Conservation (phyloP, 2,888 invertebrate genomes). For the Pandemis corylana region DNA sequence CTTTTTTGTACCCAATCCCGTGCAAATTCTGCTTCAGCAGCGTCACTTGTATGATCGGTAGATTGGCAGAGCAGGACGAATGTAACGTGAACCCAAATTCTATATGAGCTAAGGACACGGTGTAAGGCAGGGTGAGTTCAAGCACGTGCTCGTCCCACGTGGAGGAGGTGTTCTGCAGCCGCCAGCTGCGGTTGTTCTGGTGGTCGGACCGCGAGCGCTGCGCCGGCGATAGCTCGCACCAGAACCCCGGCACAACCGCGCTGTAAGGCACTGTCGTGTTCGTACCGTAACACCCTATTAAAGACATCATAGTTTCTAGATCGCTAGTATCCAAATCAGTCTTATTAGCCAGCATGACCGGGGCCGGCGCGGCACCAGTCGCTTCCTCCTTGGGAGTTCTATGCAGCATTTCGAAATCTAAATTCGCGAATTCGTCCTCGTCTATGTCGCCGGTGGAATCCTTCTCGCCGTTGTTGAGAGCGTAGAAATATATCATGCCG, state of each 20-base stretch:
- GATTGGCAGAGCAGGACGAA: constrained; percentile 88
- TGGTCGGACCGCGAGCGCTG: constrained; percentile 95
- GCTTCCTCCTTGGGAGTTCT: constrained; percentile 70
- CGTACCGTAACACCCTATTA: constrained; percentile 90
- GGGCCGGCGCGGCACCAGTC: constrained; percentile 61
- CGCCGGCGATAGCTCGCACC: constrained; percentile 96
- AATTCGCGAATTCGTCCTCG: constrained; percentile 86
- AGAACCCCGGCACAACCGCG: constrained; percentile 96
- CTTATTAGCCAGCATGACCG: constrained; percentile 85
- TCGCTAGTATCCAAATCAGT: constrained; percentile 84
- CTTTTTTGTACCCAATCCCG: constrained; percentile 83
- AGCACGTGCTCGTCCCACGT: constrained; percentile 98
- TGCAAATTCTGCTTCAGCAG: constrained; percentile 85
- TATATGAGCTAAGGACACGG: constrained; percentile 93
- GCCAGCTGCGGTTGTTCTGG: constrained; percentile 95
- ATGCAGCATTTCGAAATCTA: constrained; percentile 78
- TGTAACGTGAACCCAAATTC: constrained; percentile 95
- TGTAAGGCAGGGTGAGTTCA: constrained; percentile 93
- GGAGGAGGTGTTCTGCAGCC: constrained; percentile 93
- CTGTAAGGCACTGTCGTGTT: constrained; percentile 87
- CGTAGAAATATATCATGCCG: constrained; percentile 93
- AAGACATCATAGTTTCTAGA: constrained; percentile 88
- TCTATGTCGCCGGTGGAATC: constrained; percentile 90
- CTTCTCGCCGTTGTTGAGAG: constrained; percentile 89
- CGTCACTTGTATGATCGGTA: constrained; percentile 92